Evolutionary conservation across 2,797 vertebrate species (phyloP).

Genomic region (Trichosurus vulpecula): DNA sequence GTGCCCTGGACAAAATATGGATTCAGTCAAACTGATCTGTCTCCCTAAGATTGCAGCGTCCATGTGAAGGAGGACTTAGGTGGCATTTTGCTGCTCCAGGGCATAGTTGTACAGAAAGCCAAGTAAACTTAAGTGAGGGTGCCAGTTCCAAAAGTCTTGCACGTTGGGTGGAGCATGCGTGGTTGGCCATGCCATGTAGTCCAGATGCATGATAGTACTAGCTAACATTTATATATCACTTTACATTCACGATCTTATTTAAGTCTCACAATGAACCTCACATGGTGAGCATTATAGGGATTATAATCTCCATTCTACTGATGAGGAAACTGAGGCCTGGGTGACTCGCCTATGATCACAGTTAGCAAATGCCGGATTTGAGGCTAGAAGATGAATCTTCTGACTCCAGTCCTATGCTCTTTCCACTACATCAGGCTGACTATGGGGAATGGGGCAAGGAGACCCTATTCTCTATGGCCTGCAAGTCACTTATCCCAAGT

Average conservation of each 20-base stretch:
- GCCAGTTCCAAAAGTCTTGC: not conserved
- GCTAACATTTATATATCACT: not conserved
- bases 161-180: not conserved
- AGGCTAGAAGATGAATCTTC: not conserved
- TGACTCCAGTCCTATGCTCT: not conserved
- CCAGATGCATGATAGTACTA: not conserved
- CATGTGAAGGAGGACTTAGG: not conserved
- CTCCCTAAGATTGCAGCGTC: not conserved
- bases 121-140: not conserved
- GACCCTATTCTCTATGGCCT: not conserved
- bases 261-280: not conserved
- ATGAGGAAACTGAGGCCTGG: not conserved
- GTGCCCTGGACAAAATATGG: slow-evolving; percentile 67
- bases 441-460: not conserved
- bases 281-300: not conserved
- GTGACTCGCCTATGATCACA: not conserved
- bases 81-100: not conserved
- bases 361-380: not conserved
- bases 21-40: not conserved
- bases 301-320: not conserved
- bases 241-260: not conserved
- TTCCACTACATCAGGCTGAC: not conserved
- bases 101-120: not conserved
- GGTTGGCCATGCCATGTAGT: not conserved
- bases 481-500: not conserved